Conservation (phyloP, 2,888 invertebrate genomes). For the Patella pellucida region DNA sequence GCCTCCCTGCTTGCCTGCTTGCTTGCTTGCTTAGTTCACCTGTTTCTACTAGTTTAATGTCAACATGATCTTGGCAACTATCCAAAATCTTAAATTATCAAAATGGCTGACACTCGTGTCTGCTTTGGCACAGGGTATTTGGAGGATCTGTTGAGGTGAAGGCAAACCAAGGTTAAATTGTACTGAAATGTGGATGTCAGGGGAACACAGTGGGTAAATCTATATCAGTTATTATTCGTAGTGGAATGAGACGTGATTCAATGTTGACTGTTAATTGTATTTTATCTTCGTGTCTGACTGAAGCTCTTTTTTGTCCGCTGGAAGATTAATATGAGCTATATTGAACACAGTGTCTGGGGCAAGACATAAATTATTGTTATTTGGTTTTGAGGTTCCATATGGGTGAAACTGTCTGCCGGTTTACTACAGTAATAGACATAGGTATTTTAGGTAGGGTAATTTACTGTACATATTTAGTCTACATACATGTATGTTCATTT, state of each 20-base stretch:
- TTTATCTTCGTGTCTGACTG: background rate
- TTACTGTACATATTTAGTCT: too few relatives aligned
- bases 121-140: constrained; percentile 5
- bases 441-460: too few relatives aligned
- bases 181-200: background rate
- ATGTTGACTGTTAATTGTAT: background rate
- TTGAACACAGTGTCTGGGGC: constrained; percentile 2
- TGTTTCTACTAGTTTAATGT: constrained; percentile 7
- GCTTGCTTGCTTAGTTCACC: background rate
- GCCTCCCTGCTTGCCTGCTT: background rate
- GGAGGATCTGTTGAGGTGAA: constrained; percentile 4
- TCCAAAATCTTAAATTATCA: constrained; percentile 3
- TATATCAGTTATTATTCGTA: too few relatives aligned
- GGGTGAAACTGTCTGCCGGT: too few relatives aligned
- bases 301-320: background rate
- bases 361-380: constrained; percentile 1
- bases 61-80: constrained; percentile 7
- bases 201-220: too few relatives aligned
- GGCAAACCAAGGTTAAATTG: constrained; percentile 11
- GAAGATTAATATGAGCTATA: background rate
- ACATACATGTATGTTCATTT: too few relatives aligned
- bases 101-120: constrained; percentile 9
- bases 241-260: too few relatives aligned
- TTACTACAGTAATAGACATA: too few relatives aligned
- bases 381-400: too few relatives aligned